Conservation (phyloP, 2,113 vertebrate genomes). For the Tapirus terrestris region DNA sequence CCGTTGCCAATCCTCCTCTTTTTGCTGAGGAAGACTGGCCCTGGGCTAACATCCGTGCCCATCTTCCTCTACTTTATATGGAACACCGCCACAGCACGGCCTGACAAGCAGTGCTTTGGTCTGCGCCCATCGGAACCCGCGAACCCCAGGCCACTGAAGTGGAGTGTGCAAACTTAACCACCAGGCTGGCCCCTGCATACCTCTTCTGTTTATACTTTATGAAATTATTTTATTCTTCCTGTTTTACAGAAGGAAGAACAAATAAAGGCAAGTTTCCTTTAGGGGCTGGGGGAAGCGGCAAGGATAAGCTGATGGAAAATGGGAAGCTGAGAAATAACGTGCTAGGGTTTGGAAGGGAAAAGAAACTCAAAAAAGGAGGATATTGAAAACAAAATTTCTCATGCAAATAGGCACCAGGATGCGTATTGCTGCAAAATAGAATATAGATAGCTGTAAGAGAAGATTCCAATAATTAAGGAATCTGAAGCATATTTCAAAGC, state of each 20-base stretch:
- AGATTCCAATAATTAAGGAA: not conserved
- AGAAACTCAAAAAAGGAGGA: not conserved
- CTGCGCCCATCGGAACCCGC: no score
- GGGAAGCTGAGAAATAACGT: not conserved
- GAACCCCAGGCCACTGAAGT: no score
- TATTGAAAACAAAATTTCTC: not conserved
- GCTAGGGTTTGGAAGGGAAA: not conserved
- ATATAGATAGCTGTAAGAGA: not conserved
- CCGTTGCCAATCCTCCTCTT: no score
- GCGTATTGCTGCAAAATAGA: not conserved
- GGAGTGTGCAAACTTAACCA: no score
- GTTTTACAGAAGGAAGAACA: not conserved
- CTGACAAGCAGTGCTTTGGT: no score
- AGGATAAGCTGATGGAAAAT: not conserved
- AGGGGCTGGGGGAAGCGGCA: not conserved
- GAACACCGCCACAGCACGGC: no score
- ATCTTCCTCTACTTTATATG: no score
- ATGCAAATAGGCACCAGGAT: not conserved
- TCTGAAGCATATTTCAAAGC: not conserved
- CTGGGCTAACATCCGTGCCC: no score
- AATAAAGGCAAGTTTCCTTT: not conserved
- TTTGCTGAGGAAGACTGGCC: no score
- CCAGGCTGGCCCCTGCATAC: not conserved
- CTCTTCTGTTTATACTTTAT: not conserved
- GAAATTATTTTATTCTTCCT: not conserved